These are phyloP conservation scores for Leptinotarsa haldemani DNA, from an alignment of 2,888 invertebrate genomes.

Conservation along the genomic window DNA sequence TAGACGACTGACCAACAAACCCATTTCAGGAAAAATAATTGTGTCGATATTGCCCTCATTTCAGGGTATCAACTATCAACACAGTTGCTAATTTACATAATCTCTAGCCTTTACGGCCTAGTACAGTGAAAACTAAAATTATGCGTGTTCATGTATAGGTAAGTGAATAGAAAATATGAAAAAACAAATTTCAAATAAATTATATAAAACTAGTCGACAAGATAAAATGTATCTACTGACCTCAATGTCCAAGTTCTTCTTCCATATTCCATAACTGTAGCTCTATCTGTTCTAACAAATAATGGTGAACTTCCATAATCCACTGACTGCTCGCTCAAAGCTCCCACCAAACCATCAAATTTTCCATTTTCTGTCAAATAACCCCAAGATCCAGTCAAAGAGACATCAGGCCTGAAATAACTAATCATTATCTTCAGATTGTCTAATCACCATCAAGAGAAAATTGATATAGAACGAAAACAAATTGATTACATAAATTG, in stretches of 20 bases:
- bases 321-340: slow-evolving; percentile 48
- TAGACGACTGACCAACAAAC: too few species aligned
- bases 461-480: not conserved
- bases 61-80: too few species aligned
- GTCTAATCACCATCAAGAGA: not conserved
- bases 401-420: slow-evolving; percentile 49
- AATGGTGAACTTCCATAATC: slow-evolving; percentile 59
- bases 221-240: slow-evolving; percentile 41
- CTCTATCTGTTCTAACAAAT: slow-evolving; percentile 56
- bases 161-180: too few species aligned
- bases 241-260: slow-evolving; percentile 57
- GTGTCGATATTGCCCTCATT: too few species aligned
- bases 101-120: too few species aligned
- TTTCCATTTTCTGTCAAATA: slow-evolving; percentile 54
- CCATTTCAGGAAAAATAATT: too few species aligned
- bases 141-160: too few species aligned
- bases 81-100: too few species aligned
- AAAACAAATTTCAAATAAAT: too few species aligned
- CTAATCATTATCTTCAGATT: not conserved
- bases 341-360: slow-evolving; percentile 60
- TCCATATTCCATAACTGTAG: slow-evolving; percentile 56
- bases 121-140: too few species aligned
- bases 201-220: not conserved
- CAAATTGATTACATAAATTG: too few species aligned
- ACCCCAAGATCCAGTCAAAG: slow-evolving; percentile 56